Base-by-base conservation (phyloP, 2,113 vertebrate species). In the Sterrhoptilus dennistouni region DNA sequence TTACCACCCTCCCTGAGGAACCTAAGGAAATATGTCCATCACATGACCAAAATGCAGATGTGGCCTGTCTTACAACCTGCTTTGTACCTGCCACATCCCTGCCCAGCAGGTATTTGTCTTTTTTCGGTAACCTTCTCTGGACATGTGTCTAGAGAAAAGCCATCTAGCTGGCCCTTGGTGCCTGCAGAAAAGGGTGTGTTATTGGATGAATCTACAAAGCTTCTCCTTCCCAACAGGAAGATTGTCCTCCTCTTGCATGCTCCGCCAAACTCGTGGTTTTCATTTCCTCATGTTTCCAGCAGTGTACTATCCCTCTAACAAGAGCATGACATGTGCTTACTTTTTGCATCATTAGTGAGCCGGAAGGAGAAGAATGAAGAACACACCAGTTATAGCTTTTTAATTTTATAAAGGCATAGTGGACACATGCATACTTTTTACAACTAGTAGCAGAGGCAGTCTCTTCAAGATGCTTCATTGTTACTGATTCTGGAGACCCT, bases 71-170 rank as follows among this genome's bases (percentile, higher is more conserved):
- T 15, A 49, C 0, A 2, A 28, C n/a, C 71, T 49, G 45, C 52
- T 56, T 79, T 69, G 12, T 35, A 29, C 14, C 12, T 72, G 50
- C 49, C 78, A 50, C 50, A 65, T 53, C 44, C n/a, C 59, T 72
- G 40, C 40, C 65, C 25, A 57, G 53, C 54, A 60, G 56, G 18
- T 47, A 17, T 63, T 86, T 79, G 31, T 0, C 3, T 57, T 81
- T 89, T 81, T 71, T 31, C 49, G 33, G 8, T 36, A 60, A 59
- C 8, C 4, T 64, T 11, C 33, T 77, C 47, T 65, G 24, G 44
- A 15, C 17, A 5, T 2, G 4, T 56, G n/a, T n/a, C 0, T 0
- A 59, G 38, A 68, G 33, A 33, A 83, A 31, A 59, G 64, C 60
- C 8, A 3, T 50, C 38, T 12, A 35, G 60, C 47, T 56, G 87